Evolutionary conservation across 2,797 vertebrate genomes (phyloP).

Genomic region (Gila robusta): DNA sequence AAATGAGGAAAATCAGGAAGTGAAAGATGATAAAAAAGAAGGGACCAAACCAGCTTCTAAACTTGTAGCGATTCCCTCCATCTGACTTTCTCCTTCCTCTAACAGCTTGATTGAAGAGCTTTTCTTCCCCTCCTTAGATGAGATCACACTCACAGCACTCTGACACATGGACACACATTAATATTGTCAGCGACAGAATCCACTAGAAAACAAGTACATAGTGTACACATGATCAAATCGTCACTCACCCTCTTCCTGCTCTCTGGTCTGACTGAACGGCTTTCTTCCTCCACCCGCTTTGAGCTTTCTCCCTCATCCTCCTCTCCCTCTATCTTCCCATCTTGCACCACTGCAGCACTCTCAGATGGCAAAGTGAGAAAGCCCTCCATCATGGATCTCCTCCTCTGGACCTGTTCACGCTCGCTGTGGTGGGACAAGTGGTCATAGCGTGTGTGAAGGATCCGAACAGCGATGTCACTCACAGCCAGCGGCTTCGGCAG

Average conservation of each 20-base stretch:
- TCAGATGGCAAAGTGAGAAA: neutral
- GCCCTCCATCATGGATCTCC: conserved; percentile 32
- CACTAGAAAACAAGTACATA: neutral
- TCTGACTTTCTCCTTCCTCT: conserved; percentile 59
- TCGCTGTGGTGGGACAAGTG: conserved; percentile 80
- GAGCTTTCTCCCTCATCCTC: conserved; percentile 23
- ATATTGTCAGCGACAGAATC: neutral
- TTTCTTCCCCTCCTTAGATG: conserved; percentile 56
- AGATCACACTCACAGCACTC: conserved; percentile 66
- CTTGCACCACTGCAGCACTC: neutral
- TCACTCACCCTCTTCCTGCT: conserved; percentile 66
- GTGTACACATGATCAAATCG: neutral
- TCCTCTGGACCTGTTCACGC: conserved; percentile 45
- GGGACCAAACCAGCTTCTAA: conserved; percentile 37
- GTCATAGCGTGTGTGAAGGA: conserved; percentile 89
- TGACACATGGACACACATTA: conserved; percentile 52
- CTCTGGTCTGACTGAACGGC: conserved; percentile 48
- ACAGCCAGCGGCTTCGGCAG: conserved; percentile 84
- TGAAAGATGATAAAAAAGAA: neutral
- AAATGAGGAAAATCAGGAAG: neutral
- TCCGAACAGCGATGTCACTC: conserved; percentile 79
- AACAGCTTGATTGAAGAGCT: conserved; percentile 38
- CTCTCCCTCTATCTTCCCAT: conserved; percentile 17
- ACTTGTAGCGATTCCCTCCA: conserved; percentile 62
- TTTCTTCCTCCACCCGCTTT: conserved; percentile 65